phyloP scores from a whole-genome alignment of 2,888 invertebrate species.

The Rosalia funebris region DNA sequence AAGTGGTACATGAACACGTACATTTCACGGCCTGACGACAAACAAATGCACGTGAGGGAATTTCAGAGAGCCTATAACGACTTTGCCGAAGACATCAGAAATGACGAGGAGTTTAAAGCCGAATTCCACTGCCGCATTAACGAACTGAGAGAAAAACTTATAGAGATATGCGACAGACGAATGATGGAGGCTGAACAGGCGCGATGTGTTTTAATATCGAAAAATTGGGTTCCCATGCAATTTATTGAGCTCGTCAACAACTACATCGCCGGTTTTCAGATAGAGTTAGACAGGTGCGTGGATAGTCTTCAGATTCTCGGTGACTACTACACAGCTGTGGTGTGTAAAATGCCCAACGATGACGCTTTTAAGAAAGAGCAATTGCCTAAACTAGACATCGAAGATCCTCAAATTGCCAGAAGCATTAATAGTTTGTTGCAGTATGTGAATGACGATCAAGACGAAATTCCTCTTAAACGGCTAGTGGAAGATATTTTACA shows the following conservation, averaged over 20 bases:
- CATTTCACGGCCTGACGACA: slow-evolving; percentile 68
- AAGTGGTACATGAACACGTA: slow-evolving; percentile 68
- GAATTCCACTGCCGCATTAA: slow-evolving; percentile 67
- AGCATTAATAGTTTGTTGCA: slow-evolving; percentile 22
- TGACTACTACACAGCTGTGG: slow-evolving; percentile 63
- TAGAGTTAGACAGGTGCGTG: slow-evolving; percentile 70
- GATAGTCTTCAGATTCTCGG: slow-evolving; percentile 62
- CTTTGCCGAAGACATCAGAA: slow-evolving; percentile 69
- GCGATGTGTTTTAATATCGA: slow-evolving; percentile 65
- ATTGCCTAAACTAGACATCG: slow-evolving; percentile 30
- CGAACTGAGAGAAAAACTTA: slow-evolving; percentile 63
- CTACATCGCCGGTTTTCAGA: slow-evolving; percentile 69
- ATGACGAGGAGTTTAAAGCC: slow-evolving; percentile 69
- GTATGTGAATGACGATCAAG: slow-evolving; percentile 2
- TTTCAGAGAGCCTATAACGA: slow-evolving; percentile 72
- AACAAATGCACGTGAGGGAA: slow-evolving; percentile 67
- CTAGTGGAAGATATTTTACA: not conserved
- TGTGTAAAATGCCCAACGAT: slow-evolving; percentile 64
- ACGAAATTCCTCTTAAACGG: not conserved
- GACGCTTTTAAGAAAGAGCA: slow-evolving; percentile 64
- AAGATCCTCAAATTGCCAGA: slow-evolving; percentile 10
- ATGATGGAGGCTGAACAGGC: slow-evolving; percentile 68
- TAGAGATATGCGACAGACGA: slow-evolving; percentile 69
- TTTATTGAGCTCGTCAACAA: slow-evolving; percentile 68
- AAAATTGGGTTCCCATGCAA: slow-evolving; percentile 70